Conservation (phyloP, 1,140 invertebrate genomes). For the Meloidogyne floridensis region DNA sequence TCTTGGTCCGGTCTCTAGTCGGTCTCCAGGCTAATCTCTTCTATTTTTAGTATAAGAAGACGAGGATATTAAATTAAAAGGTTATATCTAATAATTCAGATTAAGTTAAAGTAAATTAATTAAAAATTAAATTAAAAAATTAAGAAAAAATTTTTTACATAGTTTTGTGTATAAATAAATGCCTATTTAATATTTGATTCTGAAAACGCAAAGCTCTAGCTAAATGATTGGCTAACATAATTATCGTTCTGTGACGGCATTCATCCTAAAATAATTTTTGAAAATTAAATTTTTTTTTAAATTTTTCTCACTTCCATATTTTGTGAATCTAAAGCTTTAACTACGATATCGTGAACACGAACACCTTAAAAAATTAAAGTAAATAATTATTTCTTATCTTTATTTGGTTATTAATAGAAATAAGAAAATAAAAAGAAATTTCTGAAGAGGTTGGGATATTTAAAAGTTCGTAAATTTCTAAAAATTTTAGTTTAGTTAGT, state of each 20-base stretch:
- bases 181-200: conserved; percentile 40
- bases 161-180: conserved; percentile 56
- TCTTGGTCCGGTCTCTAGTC: too few species aligned
- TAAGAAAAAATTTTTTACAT: background rate
- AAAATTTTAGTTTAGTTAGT: too few species aligned
- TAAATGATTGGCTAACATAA: conserved; percentile 55
- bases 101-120: background rate
- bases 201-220: conserved; percentile 58
- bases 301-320: conserved; percentile 28
- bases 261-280: conserved; percentile 42
- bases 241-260: conserved; percentile 50
- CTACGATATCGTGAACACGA: conserved; percentile 62
- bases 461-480: too few species aligned
- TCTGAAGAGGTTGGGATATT: too few species aligned
- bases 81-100: too few species aligned
- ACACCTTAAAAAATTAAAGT: conserved; percentile 40
- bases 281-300: background rate
- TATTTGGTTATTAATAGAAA: too few species aligned
- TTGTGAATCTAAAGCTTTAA: conserved; percentile 52
- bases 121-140: background rate
- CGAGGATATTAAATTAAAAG: background rate
- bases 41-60: background rate
- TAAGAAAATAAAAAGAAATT: too few species aligned
- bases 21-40: too few species aligned
- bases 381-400: too few species aligned